A percentile compares a stretch with the other conserved stretches of the same genome.
Conservation (phyloP, 92 coral and sea anemone species). For the Palythoa grandiflora region DNA sequence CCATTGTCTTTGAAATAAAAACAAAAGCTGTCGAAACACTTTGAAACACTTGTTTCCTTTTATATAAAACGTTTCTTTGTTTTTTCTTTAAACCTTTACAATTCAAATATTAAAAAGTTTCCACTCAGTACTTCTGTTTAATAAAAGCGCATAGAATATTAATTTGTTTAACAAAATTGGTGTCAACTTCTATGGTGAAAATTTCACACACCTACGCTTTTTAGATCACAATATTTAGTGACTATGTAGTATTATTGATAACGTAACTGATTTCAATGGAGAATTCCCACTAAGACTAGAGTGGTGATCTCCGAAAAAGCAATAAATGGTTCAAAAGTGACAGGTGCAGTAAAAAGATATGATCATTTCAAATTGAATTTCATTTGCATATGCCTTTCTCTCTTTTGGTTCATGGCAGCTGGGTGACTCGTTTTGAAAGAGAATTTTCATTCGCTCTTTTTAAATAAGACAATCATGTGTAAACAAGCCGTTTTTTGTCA, state of each 20-base stretch:
- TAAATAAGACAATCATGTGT: background rate
- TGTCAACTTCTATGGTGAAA: background rate
- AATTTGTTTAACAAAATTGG: background rate
- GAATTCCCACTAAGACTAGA: background rate
- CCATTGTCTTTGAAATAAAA: too few relatives aligned
- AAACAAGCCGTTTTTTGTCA: constrained; percentile 4
- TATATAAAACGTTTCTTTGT: background rate
- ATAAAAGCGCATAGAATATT: background rate
- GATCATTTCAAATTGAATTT: background rate
- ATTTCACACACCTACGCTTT: background rate
- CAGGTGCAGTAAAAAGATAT: background rate
- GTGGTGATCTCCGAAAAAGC: background rate
- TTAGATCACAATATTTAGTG: background rate
- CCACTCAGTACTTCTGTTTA: background rate
- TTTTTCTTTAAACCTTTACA: background rate
- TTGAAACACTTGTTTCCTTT: too few relatives aligned
- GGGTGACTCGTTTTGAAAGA: constrained; percentile 6
- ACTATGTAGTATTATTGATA: background rate
- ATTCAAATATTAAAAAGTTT: background rate
- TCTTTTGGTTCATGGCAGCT: background rate
- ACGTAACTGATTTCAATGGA: background rate
- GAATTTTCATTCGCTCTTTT: background rate
- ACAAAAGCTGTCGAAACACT: too few relatives aligned
- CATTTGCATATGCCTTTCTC: constrained; percentile 25
- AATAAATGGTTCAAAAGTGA: background rate